phyloP scores from a whole-genome alignment of 2,797 vertebrate species.

The Eutrigla gurnardus region DNA sequence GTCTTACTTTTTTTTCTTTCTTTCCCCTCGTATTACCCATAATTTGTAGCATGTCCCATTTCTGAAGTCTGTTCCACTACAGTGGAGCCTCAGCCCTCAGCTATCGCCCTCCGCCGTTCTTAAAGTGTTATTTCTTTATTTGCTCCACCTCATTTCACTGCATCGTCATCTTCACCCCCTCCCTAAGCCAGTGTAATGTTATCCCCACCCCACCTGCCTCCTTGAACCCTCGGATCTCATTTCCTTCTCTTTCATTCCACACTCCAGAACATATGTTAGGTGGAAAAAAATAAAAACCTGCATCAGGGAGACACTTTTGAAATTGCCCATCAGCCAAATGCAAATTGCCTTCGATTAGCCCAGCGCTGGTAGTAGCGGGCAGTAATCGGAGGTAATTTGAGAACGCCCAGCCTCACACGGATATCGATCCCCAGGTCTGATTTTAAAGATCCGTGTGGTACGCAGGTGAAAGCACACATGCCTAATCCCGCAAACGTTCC shows the following conservation, averaged over 20 bases:
- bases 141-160: constrained; percentile 11
- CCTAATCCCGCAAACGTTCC: background rate
- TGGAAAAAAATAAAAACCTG: background rate
- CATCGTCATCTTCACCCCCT: constrained; percentile 16
- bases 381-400: constrained; percentile 71
- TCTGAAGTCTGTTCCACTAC: constrained; percentile 23
- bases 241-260: constrained; percentile 33
- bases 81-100: constrained; percentile 14
- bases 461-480: constrained; percentile 15
- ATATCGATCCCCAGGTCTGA: constrained; percentile 60
- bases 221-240: constrained; percentile 34
- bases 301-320: constrained; percentile 64
- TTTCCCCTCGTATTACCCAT: constrained; percentile 8
- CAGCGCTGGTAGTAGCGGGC: constrained; percentile 57
- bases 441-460: constrained; percentile 63
- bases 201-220: constrained; percentile 9
- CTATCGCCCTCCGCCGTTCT: constrained; percentile 3
- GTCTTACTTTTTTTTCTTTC: background rate
- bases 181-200: constrained; percentile 10
- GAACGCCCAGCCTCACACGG: constrained; percentile 50
- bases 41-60: constrained; percentile 43
- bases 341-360: constrained; percentile 78
- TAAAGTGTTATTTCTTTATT: constrained; percentile 10
- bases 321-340: constrained; percentile 77
- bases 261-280: constrained; percentile 41